A percentile compares a stretch with the other conserved stretches of the same genome.
phyloP scores from a whole-genome alignment of 1,140 invertebrate genomes.

The Drosophila bocqueti region DNA sequence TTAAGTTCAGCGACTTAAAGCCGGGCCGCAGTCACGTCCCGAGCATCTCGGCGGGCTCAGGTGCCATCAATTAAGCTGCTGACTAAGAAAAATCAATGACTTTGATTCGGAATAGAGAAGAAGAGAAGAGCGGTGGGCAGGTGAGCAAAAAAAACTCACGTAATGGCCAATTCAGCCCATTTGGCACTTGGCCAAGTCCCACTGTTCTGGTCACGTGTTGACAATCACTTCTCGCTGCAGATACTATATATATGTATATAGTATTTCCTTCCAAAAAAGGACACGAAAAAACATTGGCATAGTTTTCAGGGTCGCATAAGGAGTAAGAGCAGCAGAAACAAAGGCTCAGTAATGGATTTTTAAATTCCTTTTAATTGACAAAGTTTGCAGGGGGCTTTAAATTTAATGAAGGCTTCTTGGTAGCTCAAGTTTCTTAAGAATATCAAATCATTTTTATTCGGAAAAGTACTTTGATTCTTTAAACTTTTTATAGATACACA shows the following conservation, averaged over 20 bases:
- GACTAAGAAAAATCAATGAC: slow-evolving; percentile 68
- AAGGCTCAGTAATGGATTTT: neutral
- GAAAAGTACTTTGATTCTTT: neutral
- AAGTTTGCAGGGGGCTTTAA: neutral
- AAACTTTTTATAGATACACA: neutral
- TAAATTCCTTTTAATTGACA: neutral
- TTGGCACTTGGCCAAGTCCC: slow-evolving; percentile 64
- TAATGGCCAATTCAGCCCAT: slow-evolving; percentile 65
- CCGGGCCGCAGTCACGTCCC: slow-evolving; percentile 59
- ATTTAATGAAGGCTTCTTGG: neutral
- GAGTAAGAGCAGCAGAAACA: neutral
- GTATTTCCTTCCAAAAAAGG: slow-evolving; percentile 19
- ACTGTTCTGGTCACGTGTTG: slow-evolving; percentile 55
- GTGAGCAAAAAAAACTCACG: slow-evolving; percentile 41
- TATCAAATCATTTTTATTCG: neutral
- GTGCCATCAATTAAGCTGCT: slow-evolving; percentile 43
- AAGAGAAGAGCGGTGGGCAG: slow-evolving; percentile 28
- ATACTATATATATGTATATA: slow-evolving; percentile 1
- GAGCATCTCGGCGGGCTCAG: slow-evolving; percentile 31
- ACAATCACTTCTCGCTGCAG: slow-evolving; percentile 34
- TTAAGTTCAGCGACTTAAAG: slow-evolving; percentile 48
- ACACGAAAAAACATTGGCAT: slow-evolving; percentile 30
- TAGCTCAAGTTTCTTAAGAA: neutral
- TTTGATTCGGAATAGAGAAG: slow-evolving; percentile 50
- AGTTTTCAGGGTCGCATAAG: slow-evolving; percentile 62